Percentiles rank a stretch among this genome's conserved stretches.
Conservation (phyloP, 1,140 invertebrate species). For the Metaphire vulgaris region DNA sequence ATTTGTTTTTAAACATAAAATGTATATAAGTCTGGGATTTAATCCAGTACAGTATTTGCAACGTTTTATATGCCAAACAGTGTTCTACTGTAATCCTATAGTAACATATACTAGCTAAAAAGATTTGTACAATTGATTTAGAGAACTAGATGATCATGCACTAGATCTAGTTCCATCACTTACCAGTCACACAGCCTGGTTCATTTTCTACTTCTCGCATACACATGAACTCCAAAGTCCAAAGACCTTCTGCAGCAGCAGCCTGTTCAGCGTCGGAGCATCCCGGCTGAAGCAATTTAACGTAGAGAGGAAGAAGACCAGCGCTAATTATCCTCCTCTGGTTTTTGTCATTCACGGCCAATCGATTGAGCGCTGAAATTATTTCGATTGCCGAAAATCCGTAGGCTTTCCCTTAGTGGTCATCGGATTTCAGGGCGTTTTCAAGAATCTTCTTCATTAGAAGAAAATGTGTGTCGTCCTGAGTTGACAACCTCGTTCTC, state of each 20-base stretch:
- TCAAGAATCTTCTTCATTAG: constrained; percentile 16
- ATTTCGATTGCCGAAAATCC: constrained; percentile 22
- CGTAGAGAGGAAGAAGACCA: background rate
- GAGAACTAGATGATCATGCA: too few species aligned
- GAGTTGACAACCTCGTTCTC: constrained; percentile 29
- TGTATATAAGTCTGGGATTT: too few species aligned
- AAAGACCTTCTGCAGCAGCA: constrained; percentile 20
- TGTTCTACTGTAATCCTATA: too few species aligned
- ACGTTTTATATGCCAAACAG: too few species aligned
- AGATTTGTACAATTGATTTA: too few species aligned
- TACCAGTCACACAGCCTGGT: background rate
- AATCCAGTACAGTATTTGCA: too few species aligned
- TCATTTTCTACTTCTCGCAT: constrained; percentile 17
- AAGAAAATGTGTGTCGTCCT: constrained; percentile 12
- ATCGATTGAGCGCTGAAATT: constrained; percentile 20
- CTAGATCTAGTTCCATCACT: too few species aligned
- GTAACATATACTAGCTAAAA: too few species aligned
- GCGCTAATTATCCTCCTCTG: constrained; percentile 18
- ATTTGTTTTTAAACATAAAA: too few species aligned
- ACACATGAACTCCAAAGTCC: constrained; percentile 29
- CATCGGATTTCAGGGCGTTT: background rate
- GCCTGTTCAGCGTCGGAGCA: background rate
- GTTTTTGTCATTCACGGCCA: constrained; percentile 27
- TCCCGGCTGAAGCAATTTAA: constrained; percentile 7
- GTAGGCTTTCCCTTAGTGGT: background rate